Conservation (phyloP, 2,888 invertebrate species). For the Tetanocera ferruginea region DNA sequence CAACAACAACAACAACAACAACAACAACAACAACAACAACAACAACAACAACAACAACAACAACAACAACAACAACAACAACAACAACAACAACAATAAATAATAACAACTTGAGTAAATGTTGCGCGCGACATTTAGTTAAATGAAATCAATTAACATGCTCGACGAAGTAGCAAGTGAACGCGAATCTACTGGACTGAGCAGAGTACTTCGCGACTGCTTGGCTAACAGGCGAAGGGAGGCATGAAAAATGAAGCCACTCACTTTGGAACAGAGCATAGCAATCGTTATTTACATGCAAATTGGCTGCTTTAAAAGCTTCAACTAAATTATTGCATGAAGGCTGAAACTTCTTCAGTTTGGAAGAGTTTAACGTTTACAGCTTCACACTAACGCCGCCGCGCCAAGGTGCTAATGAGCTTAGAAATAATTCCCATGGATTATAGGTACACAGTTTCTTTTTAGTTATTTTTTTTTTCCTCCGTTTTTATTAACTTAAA, state of each 20-base stretch:
- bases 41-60: not conserved
- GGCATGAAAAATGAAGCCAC: not conserved
- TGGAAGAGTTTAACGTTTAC: not conserved
- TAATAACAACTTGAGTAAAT: slow-evolving; percentile 45
- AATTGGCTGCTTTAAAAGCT: not conserved
- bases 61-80: slow-evolving; percentile 18
- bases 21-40: slow-evolving; percentile 3
- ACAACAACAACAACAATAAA: slow-evolving; percentile 13
- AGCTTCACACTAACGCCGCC: not conserved
- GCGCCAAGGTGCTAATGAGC: slow-evolving; percentile 30
- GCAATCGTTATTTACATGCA: slow-evolving; percentile 16
- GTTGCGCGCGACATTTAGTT: slow-evolving; percentile 51
- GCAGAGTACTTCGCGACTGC: not conserved
- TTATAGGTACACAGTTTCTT: not conserved
- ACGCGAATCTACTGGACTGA: slow-evolving; percentile 26
- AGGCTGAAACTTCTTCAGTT: not conserved
- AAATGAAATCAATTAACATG: slow-evolving; percentile 53
- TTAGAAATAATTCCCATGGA: slow-evolving; percentile 33
- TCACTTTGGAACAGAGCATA: slow-evolving; percentile 15
- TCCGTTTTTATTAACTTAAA: not conserved
- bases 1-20: slow-evolving; percentile 29
- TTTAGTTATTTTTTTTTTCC: not conserved
- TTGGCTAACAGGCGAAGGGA: not conserved
- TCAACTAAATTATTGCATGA: not conserved
- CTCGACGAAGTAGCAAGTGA: slow-evolving; percentile 43